phyloP scores from a whole-genome alignment of 2,888 invertebrate genomes.

The Cryptus armator region DNA sequence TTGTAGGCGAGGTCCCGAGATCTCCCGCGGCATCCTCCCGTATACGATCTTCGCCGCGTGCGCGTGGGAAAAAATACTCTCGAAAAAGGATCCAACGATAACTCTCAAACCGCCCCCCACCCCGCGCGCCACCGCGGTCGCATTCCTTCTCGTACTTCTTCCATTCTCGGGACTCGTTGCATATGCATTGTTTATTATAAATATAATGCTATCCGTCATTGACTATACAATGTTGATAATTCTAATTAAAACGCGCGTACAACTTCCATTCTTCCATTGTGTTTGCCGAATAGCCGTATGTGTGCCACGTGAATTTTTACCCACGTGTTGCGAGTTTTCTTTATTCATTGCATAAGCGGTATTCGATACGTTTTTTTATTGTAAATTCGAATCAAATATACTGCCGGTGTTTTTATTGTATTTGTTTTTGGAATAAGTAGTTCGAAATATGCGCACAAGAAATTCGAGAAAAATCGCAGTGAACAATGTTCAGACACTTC shows the following conservation, averaged over 20 bases:
- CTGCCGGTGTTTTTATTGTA: not conserved
- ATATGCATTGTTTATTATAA: slow-evolving; percentile 26
- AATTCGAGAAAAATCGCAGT: not conserved
- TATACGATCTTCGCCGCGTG: slow-evolving; percentile 27
- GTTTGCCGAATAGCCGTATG: not conserved
- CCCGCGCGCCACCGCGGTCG: not conserved
- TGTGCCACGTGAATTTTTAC: not conserved
- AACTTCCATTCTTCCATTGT: not conserved
- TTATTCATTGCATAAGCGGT: not conserved
- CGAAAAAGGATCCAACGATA: slow-evolving; percentile 66
- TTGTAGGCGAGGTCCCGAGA: slow-evolving; percentile 44
- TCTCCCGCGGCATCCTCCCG: slow-evolving; percentile 36
- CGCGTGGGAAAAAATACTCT: slow-evolving; percentile 63
- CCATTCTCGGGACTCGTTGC: not conserved
- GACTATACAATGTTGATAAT: slow-evolving; percentile 20
- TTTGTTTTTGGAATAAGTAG: not conserved
- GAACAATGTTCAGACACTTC: too few relatives aligned
- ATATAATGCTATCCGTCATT: not conserved
- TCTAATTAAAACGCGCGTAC: not conserved
- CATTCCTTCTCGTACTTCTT: slow-evolving; percentile 16
- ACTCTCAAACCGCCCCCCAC: slow-evolving; percentile 40
- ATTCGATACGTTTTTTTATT: not conserved
- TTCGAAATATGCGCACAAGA: not conserved
- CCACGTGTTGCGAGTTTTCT: not conserved
- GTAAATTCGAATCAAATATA: not conserved